Base-by-base conservation (phyloP, 23 tunicate species). In the Clavelina lepadiformis region DNA sequence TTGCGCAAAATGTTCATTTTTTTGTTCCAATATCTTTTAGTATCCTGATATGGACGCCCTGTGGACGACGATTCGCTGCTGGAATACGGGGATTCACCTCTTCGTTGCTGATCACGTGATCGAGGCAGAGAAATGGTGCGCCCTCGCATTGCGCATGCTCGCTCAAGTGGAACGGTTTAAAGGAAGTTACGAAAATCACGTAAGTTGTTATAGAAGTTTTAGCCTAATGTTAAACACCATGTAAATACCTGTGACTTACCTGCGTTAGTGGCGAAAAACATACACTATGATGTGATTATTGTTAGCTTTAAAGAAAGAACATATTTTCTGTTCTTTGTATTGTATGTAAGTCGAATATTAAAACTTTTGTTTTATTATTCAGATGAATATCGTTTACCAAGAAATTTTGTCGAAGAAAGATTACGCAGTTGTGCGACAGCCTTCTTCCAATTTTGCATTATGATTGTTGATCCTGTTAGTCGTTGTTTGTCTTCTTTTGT, bases 91-190 rank as follows among this genome's bases (percentile, higher is more conserved):
- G 5, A 76, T 75, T 0, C 38, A 73, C 13, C 33, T 79, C 23
- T 85, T 59, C 35, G 33, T 63, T 6, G 65, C 77, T 1, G 35
- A 67, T 33, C 64, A 86, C 68, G 68, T 78, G 56, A 51, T 41
- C 28, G 75, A 72, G 27, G 86, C 95, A 3, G 95, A 86, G 47
- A 86, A 72, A 65, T 86, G 95, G 95, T 71, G 78, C 50, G 46
- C 86, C 11, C 46, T 72, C 7, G 73, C 95, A 0, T 47, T 86
- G 71, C 55, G 80, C 19, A 45, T 86, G 3, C 59, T 86, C 4
- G 56, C 84, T 18, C 72, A 58, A 28, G 34, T 78, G 28, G 66
- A 62, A 46, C 61, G 53, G 19, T 77, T 54, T 56, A 76, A 71
- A 53, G 67, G 66, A 46, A 63, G 63, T 31, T 77, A 76, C 65